Evolutionary conservation across 1,140 invertebrate genomes (phyloP).

Genomic region (Nomia melanderi): DNA sequence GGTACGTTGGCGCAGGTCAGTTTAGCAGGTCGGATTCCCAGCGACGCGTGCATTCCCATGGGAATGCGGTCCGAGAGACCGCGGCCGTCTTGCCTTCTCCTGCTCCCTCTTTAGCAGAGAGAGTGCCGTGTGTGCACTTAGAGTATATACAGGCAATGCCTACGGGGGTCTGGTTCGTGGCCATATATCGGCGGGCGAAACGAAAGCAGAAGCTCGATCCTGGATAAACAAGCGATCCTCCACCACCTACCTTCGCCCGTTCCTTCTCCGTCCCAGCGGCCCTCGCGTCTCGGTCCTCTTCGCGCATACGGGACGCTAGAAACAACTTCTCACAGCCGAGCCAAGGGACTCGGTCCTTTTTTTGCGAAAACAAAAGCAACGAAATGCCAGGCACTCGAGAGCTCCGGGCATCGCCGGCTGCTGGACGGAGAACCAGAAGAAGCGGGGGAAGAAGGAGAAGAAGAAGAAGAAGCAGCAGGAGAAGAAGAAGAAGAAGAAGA

Average conservation of each 20-base stretch:
- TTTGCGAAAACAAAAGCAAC: conserved; percentile 74
- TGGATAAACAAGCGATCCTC: conserved; percentile 64
- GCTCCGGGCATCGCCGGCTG: conserved; percentile 45
- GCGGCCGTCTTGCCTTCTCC: no score
- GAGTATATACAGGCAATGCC: conserved; percentile 40
- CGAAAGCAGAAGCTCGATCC: conserved; percentile 60
- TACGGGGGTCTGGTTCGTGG: conserved; percentile 45
- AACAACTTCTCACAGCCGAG: conserved; percentile 72
- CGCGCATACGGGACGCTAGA: conserved; percentile 62
- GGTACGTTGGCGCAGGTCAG: conserved; percentile 61
- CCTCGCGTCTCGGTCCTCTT: conserved; percentile 53
- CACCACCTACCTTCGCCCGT: conserved; percentile 25
- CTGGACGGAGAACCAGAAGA: conserved; percentile 23
- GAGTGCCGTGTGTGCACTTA: conserved; percentile 56
- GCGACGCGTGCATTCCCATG: conserved; percentile 56
- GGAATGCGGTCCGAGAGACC: conserved; percentile 52
- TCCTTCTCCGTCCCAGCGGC: conserved; percentile 14
- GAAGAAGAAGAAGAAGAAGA: conserved; percentile 9
- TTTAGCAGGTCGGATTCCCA: conserved; percentile 59
- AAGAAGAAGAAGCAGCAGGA: conserved; percentile 16
- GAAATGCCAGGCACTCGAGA: conserved; percentile 52
- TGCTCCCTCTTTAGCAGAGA: no score
- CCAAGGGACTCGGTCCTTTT: conserved; percentile 63
- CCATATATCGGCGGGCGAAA: conserved; percentile 48
- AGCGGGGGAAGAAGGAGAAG: conserved; percentile 54